Evolutionary conservation across 2,113 vertebrate genomes (phyloP).

Genomic region (Vidua macroura): DNA sequence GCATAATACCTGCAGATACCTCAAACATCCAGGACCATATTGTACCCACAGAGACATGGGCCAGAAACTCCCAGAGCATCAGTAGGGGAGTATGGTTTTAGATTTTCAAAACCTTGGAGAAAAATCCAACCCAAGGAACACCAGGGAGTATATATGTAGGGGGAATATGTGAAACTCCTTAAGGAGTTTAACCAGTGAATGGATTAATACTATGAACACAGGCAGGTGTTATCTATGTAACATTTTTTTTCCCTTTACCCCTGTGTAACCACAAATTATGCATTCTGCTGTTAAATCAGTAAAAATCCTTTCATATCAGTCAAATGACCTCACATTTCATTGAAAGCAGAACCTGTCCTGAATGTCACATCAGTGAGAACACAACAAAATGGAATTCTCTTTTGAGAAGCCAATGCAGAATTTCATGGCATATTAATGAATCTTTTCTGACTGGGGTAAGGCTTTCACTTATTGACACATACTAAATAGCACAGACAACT

Average conservation of each 20-base stretch:
- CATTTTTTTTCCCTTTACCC: constrained; percentile 9
- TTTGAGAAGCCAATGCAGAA: not conserved
- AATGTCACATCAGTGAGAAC: not conserved
- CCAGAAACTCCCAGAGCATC: not conserved
- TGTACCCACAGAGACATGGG: not conserved
- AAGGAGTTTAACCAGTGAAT: constrained; percentile 9
- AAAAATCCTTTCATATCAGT: not conserved
- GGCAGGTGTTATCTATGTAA: not conserved
- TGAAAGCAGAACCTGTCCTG: constrained; percentile 4
- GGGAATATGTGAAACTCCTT: constrained; percentile 11
- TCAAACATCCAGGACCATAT: not conserved
- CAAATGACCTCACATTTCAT: not conserved
- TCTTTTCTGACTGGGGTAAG: constrained; percentile 3
- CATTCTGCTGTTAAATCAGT: constrained; percentile 28
- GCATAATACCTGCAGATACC: not conserved
- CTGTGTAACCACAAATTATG: not conserved
- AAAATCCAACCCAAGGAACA: not conserved
- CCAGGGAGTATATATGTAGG: not conserved
- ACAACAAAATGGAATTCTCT: not conserved
- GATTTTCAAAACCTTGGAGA: not conserved
- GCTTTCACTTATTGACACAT: not conserved
- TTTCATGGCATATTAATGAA: not conserved
- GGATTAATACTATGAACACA: not conserved
- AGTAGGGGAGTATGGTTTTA: not conserved
- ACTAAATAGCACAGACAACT: not conserved